Evolutionary conservation across 2,113 vertebrate genomes (phyloP).

Genomic region (Falcunculus frontatus): DNA sequence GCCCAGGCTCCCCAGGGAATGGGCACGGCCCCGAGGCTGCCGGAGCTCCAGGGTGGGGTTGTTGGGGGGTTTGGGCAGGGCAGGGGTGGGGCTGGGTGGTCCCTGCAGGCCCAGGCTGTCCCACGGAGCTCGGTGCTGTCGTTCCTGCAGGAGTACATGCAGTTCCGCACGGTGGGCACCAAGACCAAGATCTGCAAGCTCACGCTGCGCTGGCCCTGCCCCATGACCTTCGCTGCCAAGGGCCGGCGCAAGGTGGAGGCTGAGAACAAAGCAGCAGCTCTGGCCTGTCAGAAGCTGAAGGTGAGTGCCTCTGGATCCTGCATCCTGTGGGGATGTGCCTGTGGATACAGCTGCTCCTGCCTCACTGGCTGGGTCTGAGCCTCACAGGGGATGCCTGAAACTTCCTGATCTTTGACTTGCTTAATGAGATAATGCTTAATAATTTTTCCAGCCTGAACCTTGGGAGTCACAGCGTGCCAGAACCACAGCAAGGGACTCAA

Average conservation of each 20-base stretch:
- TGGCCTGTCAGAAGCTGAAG: slow-evolving; percentile 93
- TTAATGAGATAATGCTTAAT: background rate
- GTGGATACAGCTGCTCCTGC: background rate
- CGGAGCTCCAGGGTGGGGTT: background rate
- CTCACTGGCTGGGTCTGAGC: fast-evolving
- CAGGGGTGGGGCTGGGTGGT: background rate
- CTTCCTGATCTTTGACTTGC: background rate
- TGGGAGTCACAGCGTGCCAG: background rate
- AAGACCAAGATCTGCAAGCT: slow-evolving; percentile 85
- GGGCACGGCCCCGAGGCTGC: background rate
- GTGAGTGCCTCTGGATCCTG: slow-evolving; percentile 39
- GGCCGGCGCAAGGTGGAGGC: slow-evolving; percentile 80
- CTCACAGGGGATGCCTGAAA: background rate
- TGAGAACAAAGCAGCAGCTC: slow-evolving; percentile 84
- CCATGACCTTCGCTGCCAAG: slow-evolving; percentile 85
- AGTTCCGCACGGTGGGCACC: slow-evolving; percentile 79
- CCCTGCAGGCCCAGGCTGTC: background rate
- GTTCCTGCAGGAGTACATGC: slow-evolving; percentile 76
- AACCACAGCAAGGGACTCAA: background rate
- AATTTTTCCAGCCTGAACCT: too few species aligned
- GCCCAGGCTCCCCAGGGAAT: background rate
- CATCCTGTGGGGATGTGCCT: fast-evolving
- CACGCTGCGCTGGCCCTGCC: slow-evolving; percentile 85
- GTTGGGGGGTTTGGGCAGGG: background rate
- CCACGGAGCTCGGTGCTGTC: fast-evolving